Conservation (phyloP, 2,888 invertebrate species). For the Pterostichus niger region DNA sequence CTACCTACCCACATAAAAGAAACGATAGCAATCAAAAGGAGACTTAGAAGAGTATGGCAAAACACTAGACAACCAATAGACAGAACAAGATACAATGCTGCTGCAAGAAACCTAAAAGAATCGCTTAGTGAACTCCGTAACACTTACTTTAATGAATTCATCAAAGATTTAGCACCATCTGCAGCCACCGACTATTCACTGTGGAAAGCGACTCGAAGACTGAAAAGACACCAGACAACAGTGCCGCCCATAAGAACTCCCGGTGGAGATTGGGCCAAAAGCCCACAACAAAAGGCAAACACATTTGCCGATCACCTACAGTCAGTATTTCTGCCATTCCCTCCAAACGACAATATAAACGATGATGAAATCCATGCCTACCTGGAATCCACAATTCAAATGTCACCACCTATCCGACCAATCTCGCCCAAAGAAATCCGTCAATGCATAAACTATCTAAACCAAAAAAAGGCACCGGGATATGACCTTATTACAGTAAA, state of each 20-base stretch:
- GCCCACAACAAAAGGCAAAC: not conserved
- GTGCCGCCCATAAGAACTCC: not conserved
- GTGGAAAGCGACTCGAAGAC: not conserved
- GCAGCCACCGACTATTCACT: slow-evolving; percentile 19
- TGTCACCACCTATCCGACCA: not conserved
- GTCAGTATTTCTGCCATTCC: not conserved
- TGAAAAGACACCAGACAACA: not conserved
- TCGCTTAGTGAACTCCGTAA: not conserved
- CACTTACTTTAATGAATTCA: not conserved
- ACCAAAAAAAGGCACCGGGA: not conserved
- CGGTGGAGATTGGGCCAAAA: not conserved
- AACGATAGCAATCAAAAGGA: slow-evolving; percentile 23
- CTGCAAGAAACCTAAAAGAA: slow-evolving; percentile 17
- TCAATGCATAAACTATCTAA: not conserved
- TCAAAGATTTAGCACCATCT: not conserved
- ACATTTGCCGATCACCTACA: not conserved
- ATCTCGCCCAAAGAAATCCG: not conserved
- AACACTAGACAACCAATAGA: slow-evolving; percentile 28
- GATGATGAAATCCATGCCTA: not conserved
- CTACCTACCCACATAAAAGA: slow-evolving; percentile 12
- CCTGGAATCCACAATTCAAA: not conserved
- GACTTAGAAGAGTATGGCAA: slow-evolving; percentile 27
- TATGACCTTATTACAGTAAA: not conserved
- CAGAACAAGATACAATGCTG: slow-evolving; percentile 8
- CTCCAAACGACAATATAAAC: not conserved